Evolutionary conservation across 2,797 vertebrate genomes (phyloP).

Genomic region (Parauchenoglanis ngamensis): DNA sequence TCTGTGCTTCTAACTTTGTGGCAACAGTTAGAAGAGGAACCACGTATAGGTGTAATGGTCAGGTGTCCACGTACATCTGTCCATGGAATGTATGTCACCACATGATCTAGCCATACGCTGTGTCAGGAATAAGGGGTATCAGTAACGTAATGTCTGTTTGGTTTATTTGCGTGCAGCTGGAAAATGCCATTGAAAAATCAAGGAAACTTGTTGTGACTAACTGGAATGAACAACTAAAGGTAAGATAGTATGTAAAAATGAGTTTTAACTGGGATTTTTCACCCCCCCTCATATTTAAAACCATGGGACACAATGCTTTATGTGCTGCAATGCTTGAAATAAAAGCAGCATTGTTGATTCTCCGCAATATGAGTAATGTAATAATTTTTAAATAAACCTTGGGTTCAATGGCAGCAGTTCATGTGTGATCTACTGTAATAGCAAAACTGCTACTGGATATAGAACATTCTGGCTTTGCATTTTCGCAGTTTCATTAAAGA

Average conservation of each 20-base stretch:
- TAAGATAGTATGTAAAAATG: conserved; percentile 55
- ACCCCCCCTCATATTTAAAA: not conserved
- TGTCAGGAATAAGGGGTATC: not conserved
- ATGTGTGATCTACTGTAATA: not conserved
- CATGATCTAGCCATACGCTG: not conserved
- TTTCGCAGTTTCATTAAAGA: not conserved
- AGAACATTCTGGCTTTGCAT: not conserved
- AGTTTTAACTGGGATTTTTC: not conserved
- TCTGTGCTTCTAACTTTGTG: no score
- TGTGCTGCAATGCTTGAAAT: not conserved
- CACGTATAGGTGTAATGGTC: no score
- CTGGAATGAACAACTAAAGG: conserved; percentile 86
- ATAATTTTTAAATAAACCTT: not conserved
- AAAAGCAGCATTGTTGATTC: not conserved
- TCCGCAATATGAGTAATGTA: not conserved
- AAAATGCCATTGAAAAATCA: conserved; percentile 78
- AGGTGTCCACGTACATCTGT: no score
- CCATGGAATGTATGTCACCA: not conserved
- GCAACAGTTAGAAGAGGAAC: no score
- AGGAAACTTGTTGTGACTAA: conserved; percentile 80
- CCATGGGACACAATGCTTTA: not conserved
- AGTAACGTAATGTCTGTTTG: not conserved
- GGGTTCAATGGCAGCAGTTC: not conserved
- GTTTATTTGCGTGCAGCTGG: conserved; percentile 69
- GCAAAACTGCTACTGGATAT: not conserved